Evolutionary conservation across 2,797 vertebrate species (phyloP).

Genomic region (Halcyon chelicuti): DNA sequence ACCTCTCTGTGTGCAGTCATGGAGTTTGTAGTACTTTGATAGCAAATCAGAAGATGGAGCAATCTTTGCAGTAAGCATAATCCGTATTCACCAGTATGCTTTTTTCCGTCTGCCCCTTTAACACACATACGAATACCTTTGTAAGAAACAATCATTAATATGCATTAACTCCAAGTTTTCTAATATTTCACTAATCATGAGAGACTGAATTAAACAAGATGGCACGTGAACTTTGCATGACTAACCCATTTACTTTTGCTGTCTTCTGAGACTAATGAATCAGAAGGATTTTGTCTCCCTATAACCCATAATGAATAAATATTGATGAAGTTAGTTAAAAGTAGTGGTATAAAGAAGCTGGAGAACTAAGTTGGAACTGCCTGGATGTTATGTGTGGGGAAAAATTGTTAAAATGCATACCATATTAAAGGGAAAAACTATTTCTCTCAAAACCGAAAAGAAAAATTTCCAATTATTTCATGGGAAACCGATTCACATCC

Average conservation of each 20-base stretch:
- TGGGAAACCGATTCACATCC: not conserved
- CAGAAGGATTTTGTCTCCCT: not conserved
- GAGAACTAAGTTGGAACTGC: not conserved
- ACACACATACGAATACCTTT: not conserved
- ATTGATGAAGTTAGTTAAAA: not conserved
- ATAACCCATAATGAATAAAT: not conserved
- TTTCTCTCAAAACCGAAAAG: not conserved
- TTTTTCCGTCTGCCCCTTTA: not conserved
- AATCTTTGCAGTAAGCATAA: not conserved
- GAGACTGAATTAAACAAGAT: not conserved
- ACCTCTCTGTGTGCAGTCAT: not conserved
- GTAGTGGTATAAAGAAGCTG: not conserved
- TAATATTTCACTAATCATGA: not conserved
- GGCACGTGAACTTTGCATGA: not conserved
- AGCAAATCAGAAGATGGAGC: not conserved
- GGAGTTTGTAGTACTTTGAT: not conserved
- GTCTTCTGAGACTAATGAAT: not conserved
- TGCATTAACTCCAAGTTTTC: not conserved
- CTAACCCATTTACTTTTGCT: not conserved
- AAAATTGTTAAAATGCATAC: not conserved
- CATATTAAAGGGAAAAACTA: not conserved
- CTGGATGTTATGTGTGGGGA: accelerated
- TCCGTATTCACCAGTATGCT: not conserved
- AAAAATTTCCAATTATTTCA: not conserved
- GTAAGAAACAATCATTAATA: not conserved